A percentile compares a stretch with the other conserved stretches of the same genome.
These are phyloP conservation scores for Drosophila maculinotata DNA, from an alignment of 2,888 invertebrate genomes.

Conservation along the genomic window DNA sequence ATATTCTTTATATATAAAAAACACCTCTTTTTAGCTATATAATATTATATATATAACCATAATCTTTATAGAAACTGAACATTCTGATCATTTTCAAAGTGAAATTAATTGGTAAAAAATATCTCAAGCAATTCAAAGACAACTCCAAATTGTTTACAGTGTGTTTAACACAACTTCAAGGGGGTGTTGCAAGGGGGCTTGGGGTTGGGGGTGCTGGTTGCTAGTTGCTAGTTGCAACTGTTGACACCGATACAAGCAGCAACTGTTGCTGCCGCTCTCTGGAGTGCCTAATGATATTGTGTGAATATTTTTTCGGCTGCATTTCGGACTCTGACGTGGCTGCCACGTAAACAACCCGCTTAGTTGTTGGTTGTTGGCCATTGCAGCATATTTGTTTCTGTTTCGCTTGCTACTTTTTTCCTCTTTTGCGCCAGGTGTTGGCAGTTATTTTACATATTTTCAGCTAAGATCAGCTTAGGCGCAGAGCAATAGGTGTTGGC, in stretches of 20 bases:
- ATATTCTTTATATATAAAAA: too few species aligned
- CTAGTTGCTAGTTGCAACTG: constrained; percentile 16
- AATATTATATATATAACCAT: too few species aligned
- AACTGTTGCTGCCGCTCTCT: constrained; percentile 20
- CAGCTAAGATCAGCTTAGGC: constrained; percentile 35
- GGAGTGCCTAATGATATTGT: constrained; percentile 54
- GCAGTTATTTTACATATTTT: constrained; percentile 64
- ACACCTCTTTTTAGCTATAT: too few species aligned
- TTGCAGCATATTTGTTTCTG: constrained; percentile 26
- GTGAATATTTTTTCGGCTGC: constrained; percentile 41
- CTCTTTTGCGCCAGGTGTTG: constrained; percentile 60
- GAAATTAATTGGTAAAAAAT: too few species aligned
- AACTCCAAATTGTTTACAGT: constrained; percentile 1
- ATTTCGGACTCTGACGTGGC: constrained; percentile 41
- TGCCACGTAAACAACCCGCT: constrained; percentile 70
- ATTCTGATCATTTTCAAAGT: too few species aligned
- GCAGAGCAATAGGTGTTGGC: constrained; percentile 20
- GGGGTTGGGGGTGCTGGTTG: neutral
- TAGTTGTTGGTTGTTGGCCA: constrained; percentile 40
- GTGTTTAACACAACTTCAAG: constrained; percentile 24
- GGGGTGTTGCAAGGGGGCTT: neutral
- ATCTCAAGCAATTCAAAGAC: too few species aligned
- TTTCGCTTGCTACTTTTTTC: constrained; percentile 8
- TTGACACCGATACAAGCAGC: too few species aligned
- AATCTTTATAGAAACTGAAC: too few species aligned